Evolutionary conservation across 2,113 vertebrate genomes (phyloP).

Genomic region (Petaurus breviceps): DNA sequence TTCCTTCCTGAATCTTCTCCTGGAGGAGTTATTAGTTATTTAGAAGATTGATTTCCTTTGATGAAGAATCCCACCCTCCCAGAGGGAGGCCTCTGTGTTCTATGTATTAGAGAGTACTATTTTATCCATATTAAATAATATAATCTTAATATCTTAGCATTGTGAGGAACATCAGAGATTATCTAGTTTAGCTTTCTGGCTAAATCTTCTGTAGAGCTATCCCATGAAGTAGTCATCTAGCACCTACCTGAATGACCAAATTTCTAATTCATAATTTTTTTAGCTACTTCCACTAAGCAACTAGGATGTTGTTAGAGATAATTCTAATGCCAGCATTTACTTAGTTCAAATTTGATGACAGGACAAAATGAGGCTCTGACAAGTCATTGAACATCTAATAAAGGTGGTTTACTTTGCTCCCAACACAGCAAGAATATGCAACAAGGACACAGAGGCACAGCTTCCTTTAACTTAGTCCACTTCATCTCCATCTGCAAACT

Average conservation of each 20-base stretch:
- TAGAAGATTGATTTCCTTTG: not conserved
- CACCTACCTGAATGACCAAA: not conserved
- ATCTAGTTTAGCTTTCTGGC: not conserved
- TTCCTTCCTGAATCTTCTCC: not conserved
- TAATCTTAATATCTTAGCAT: not conserved
- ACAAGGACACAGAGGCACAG: not conserved
- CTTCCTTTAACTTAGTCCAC: not conserved
- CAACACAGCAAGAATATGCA: not conserved
- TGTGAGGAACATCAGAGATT: not conserved
- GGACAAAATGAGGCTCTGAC: not conserved
- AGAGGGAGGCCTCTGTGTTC: no score
- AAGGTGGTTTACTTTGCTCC: not conserved
- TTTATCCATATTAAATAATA: not conserved
- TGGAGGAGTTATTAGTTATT: not conserved
- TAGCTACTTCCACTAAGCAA: not conserved
- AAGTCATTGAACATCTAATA: not conserved
- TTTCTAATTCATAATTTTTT: no score
- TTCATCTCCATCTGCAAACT: not conserved
- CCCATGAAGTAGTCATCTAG: not conserved
- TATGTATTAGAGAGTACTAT: no score
- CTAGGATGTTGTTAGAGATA: not conserved
- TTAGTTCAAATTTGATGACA: not conserved
- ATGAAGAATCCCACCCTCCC: not conserved
- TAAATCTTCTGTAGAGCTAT: not conserved
- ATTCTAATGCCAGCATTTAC: not conserved